phyloP scores from a whole-genome alignment of 2,888 invertebrate species.

The Marasmarcha lunaedactyla region DNA sequence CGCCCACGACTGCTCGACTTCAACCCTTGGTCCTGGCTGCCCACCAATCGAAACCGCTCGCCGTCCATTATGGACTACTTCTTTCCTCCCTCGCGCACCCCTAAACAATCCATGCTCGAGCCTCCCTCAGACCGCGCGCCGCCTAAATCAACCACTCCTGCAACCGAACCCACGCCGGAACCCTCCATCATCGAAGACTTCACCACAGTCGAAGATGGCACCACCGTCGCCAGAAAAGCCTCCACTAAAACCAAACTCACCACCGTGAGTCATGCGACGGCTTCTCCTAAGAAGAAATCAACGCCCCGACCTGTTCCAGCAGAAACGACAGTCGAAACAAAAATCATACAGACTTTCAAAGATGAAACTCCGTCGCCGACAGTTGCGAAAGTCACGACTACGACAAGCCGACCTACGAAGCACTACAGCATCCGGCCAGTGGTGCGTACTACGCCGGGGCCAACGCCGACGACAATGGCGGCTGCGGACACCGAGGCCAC shows the following conservation, averaged over 20 bases:
- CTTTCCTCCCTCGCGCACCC: conserved; percentile 63
- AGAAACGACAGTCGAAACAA: conserved; percentile 36
- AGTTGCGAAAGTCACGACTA: conserved; percentile 34
- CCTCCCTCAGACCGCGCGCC: conserved; percentile 51
- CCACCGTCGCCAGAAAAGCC: conserved; percentile 47
- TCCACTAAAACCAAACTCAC: conserved; percentile 49
- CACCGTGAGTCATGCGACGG: conserved; percentile 34
- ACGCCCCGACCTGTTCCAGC: conserved; percentile 25
- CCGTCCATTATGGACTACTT: conserved; percentile 66
- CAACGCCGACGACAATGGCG: conserved; percentile 41
- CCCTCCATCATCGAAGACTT: too few species aligned
- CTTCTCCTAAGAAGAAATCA: conserved; percentile 49
- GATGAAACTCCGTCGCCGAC: conserved; percentile 31
- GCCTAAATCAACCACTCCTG: conserved; percentile 33
- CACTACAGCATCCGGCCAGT: conserved; percentile 65
- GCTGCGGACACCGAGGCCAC: conserved; percentile 66
- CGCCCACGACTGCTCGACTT: conserved; percentile 55
- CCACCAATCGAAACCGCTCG: conserved; percentile 47
- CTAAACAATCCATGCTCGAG: conserved; percentile 55
- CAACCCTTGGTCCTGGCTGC: conserved; percentile 64
- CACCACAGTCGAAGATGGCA: conserved; percentile 47
- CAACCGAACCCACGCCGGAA: conserved; percentile 36
- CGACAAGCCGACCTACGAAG: conserved; percentile 55
- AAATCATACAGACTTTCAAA: conserved; percentile 40
- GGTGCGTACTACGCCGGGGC: conserved; percentile 46